Evolutionary conservation across 1,140 invertebrate species (phyloP), one percentile per base, ranked within the genome.

Genomic region (Ptiloglossa arizonensis): DNA sequence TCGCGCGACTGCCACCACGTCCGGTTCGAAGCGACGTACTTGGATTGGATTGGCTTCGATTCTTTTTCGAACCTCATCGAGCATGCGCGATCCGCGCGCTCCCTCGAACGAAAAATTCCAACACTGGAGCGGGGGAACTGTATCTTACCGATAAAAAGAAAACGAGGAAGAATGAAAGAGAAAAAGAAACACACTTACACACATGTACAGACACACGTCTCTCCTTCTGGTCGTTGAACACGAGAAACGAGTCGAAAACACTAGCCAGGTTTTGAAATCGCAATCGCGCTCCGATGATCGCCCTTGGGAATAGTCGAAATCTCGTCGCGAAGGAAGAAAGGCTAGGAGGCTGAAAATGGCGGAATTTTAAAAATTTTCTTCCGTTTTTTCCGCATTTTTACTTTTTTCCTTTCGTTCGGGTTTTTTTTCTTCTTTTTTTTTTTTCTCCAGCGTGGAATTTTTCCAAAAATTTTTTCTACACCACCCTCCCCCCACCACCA

Each of bases 401-500:
- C 17, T 35, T 22, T 62, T n/a, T n/a, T n/a, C n/a, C n/a, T n/a
- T n/a, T n/a, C n/a, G n/a, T n/a, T n/a, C n/a, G n/a, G n/a, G n/a
- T n/a, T n/a, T 75, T 80, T 81, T 69, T 41, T 35, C 22, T 69
- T 74, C 68, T 75, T 82, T 57, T 9, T 1, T n/a, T 54, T 79
- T 73, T 79, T 69, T 80, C 67, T 44, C 8, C 9, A 5, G 4
- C 56, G n/a, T n/a, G 24, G 22, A 57, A 75, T 88, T 86, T 78
- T 82, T 85, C 54, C 2, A 73, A 52, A 64, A 79, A 83, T 82
- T 83, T 88, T 82, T 68, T 13, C 79, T 86, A n/a, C n/a, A n/a
- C n/a, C n/a, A n/a, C n/a, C n/a, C n/a, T n/a, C n/a, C n/a, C n/a
- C n/a, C n/a, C n/a, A n/a, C n/a, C n/a, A n/a, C n/a, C n/a, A n/a